Percentiles rank a stretch among this genome's conserved stretches.
phyloP scores from a whole-genome alignment of 2,888 invertebrate genomes.

The Ochropleura leucogaster region DNA sequence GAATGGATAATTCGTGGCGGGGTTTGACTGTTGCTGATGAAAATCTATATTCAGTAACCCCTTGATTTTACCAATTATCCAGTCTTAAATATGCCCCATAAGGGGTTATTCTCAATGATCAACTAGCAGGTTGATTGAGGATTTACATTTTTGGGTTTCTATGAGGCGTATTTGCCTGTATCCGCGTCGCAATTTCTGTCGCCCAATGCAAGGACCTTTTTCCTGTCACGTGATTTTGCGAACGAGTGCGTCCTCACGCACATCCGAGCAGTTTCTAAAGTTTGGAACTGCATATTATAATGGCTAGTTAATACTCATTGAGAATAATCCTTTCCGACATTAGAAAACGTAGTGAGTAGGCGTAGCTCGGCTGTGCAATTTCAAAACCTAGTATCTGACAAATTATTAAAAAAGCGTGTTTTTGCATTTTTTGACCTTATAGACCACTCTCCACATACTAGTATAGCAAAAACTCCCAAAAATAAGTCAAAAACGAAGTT shows the following conservation, averaged over 20 bases:
- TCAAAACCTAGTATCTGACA: too few species aligned
- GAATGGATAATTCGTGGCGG: slow-evolving; percentile 18
- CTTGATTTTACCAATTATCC: slow-evolving; percentile 6
- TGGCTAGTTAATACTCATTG: slow-evolving; percentile 1
- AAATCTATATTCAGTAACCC: not conserved
- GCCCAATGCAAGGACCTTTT: not conserved
- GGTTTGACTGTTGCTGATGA: not conserved
- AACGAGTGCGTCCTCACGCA: slow-evolving; percentile 1
- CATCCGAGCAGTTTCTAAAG: not conserved
- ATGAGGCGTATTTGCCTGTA: not conserved
- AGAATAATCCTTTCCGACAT: slow-evolving; percentile 29
- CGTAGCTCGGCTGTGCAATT: too few species aligned
- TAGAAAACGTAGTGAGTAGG: slow-evolving; percentile 16
- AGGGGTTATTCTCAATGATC: slow-evolving; percentile 23
- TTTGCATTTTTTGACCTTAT: too few species aligned
- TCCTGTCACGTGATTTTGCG: not conserved
- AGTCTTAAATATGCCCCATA: slow-evolving; percentile 9
- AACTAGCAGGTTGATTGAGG: not conserved
- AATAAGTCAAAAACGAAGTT: too few species aligned
- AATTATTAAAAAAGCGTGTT: too few species aligned
- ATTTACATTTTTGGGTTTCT: not conserved
- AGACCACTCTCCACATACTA: too few species aligned
- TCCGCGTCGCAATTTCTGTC: not conserved
- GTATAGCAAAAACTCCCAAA: too few species aligned
- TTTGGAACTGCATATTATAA: not conserved